phyloP scores from a whole-genome alignment of 2,888 invertebrate species.

The Axea sp. region DNA sequence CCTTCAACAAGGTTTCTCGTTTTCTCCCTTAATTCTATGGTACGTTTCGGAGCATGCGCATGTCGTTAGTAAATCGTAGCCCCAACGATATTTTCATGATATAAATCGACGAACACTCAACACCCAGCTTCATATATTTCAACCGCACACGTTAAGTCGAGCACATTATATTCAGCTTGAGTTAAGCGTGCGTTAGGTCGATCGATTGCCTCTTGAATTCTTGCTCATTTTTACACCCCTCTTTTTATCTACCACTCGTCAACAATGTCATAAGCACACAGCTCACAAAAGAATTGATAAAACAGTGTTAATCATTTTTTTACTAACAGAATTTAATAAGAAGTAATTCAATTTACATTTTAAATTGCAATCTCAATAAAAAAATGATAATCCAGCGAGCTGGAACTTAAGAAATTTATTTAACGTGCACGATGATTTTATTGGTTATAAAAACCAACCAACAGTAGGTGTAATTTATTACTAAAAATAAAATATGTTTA shows the following conservation, averaged over 20 bases:
- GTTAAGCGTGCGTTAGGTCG: constrained; percentile 34
- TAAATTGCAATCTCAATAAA: no score
- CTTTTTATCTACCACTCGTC: constrained; percentile 20
- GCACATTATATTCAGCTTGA: constrained; percentile 42
- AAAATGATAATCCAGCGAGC: no score
- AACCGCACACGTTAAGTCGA: constrained; percentile 45
- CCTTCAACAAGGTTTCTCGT: constrained; percentile 48
- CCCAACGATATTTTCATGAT: constrained; percentile 42
- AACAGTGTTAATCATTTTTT: no score
- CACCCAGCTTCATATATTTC: constrained; percentile 38
- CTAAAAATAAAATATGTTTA: no score
- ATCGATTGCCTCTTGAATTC: constrained; percentile 45
- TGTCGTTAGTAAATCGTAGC: constrained; percentile 23
- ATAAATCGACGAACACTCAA: constrained; percentile 44
- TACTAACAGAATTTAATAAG: no score
- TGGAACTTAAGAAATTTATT: no score
- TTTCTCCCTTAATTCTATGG: constrained; percentile 23
- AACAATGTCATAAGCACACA: constrained; percentile 25
- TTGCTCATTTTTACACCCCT: constrained; percentile 34
- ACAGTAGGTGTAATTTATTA: no score
- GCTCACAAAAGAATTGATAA: no score
- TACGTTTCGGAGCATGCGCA: constrained; percentile 29
- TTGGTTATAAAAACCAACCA: no score
- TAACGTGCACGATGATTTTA: no score
- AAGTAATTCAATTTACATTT: no score